Evolutionary conservation across 2,797 vertebrate species (phyloP), one percentile per base, ranked within the genome.

Genomic region (Cossypha heuglini): DNA sequence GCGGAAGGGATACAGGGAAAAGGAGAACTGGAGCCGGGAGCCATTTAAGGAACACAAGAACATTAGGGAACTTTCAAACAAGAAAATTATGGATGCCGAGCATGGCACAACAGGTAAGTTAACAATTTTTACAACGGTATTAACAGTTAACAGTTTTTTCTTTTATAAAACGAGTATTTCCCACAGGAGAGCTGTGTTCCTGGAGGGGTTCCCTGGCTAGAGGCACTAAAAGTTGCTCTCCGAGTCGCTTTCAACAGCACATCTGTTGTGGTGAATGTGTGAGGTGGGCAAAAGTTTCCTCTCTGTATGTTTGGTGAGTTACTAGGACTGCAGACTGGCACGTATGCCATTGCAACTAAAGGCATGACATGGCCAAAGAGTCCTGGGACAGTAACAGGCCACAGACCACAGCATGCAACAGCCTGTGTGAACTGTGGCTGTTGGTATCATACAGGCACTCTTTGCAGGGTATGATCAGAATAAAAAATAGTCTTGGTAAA

Each of bases 181-280:
- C 33, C 33, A n/a, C 31, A 86, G 10, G 21, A 38, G 37, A 69
- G 5, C 22, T 66, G 11, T 29, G 16, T n/a, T 43, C 16, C 68
- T 16, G 42, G 28, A 37, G 16, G 9, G 2, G 5, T 29, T 75
- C 18, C 16, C n/a, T 0, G 1, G 11, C 28, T 40, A 31, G 14
- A 59, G 55, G 43, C 66, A n/a, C 7, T 1, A 4, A 69, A 74
- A 35, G 13, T 5, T 73, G 26, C 22, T 62, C 4, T 16, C 26
- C 13, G 11, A 26, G 11, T 2, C n/a, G 19, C 35, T 73, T 26
- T 85, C 28, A 62, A 16, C 25, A 62, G 11, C 21, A 35, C 5
- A 24, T 15, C 6, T 7, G 21, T 54, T 69, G 49, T 28, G n/a
- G 25, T 21, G 9, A 6, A 6, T 0, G 0, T 14, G 11, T 40